phyloP scores from a whole-genome alignment of 2,888 invertebrate species.

The Dioctria linearis region DNA sequence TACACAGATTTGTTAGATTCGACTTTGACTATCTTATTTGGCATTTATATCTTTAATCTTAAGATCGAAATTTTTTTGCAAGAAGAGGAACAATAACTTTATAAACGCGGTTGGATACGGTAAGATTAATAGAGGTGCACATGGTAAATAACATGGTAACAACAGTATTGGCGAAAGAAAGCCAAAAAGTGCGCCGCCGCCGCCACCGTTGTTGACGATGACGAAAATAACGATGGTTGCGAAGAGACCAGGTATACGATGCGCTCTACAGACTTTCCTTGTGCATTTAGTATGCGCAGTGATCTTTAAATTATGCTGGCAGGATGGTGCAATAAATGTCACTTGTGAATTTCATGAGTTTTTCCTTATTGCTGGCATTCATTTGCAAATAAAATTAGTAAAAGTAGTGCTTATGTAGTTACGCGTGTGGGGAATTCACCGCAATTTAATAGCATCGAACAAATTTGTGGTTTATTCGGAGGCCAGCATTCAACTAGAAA shows the following conservation, averaged over 20 bases:
- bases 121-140: neutral
- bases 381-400: slow-evolving; percentile 43
- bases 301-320: slow-evolving; percentile 29
- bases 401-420: neutral
- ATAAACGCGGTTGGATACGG: neutral
- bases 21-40: slow-evolving; percentile 25
- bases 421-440: slow-evolving; percentile 8
- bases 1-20: neutral
- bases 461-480: no score
- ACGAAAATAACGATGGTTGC: no score
- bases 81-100: slow-evolving; percentile 22
- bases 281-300: slow-evolving; percentile 28
- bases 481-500: no score
- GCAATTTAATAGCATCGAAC: neutral
- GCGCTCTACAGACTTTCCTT: slow-evolving; percentile 10
- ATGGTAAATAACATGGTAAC: neutral
- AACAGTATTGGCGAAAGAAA: neutral
- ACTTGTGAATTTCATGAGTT: slow-evolving; percentile 17
- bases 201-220: neutral
- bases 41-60: neutral
- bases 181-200: neutral
- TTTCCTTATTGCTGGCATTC: slow-evolving; percentile 12
- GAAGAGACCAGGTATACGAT: no score
- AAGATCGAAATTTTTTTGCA: neutral
- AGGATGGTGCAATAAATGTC: slow-evolving; percentile 46